Evolutionary conservation across 2,888 invertebrate genomes (phyloP), one percentile per base, ranked within the genome.

Genomic region (Cephonodes hylas): DNA sequence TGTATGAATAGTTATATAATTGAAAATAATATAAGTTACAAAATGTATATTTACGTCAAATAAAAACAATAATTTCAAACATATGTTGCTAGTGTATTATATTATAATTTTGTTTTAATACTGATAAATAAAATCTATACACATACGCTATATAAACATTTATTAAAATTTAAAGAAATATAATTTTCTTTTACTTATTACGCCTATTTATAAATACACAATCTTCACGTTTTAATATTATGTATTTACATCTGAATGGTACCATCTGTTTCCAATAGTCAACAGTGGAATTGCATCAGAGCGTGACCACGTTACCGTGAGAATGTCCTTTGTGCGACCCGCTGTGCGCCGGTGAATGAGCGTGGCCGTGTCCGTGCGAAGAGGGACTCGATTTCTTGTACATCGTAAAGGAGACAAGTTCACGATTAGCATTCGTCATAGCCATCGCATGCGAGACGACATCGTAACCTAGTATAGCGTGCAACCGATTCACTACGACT

Each of bases 381-480:
- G 77, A 79, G 15, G 77, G 58, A 63, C 78, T 79, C 2, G 86
- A 83, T 75, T 92, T 92, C 81, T 92, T 92, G 71, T 92, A 93
- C 87, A 93, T 81, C 10, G 90, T 88, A 80, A 92, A 93, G 18
- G 93, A 91, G 56, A 92, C 77, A 42, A 92, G 81, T 73, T 93
- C 93, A 2, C 92, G 79, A 73, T 93, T 93, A 13, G 90, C 86
- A 68, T 91, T 91, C 20, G 92, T 91, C 88, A 93, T 91, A 1
- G 91, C 87, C 93, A 93, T 93, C 3, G 93, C 83, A 73, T 93
- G 93, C 0, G 92, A 92, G 0, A 91, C 82, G 10, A 93, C 92
- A 73, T 93, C 91, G 73, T 91, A 93, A 0, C 93, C 93, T 44
- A 92, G 81, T n/a, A 91, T 70, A 1, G 82, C 89, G 72, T 93